Evolutionary conservation across 1,140 invertebrate genomes (phyloP).

Genomic region (Andrena cerasifolii): DNA sequence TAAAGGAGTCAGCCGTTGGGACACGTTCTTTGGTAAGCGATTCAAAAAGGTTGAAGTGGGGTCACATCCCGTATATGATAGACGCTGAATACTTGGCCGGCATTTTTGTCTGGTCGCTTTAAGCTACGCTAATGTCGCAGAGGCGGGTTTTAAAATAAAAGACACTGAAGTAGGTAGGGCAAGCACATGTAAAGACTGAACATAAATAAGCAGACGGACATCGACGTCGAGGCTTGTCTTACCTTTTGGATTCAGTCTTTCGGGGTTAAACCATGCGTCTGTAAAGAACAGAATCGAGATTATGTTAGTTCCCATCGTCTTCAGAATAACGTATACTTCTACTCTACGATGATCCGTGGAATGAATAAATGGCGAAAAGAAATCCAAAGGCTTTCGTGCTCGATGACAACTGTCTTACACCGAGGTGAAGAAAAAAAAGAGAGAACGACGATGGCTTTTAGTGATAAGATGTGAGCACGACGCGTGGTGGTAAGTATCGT

Average conservation of each 20-base stretch:
- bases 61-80: not conserved
- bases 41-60: not conserved
- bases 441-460: not conserved
- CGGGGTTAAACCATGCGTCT: slow-evolving; percentile 95
- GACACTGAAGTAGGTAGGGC: not conserved
- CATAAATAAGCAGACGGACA: not conserved
- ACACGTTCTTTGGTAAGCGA: not conserved
- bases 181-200: not conserved
- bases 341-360: slow-evolving; percentile 30
- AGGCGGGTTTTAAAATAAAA: not conserved
- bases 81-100: not conserved
- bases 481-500: too few species aligned
- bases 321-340: not conserved
- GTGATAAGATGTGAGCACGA: not conserved
- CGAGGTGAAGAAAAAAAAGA: not conserved
- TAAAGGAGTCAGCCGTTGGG: not conserved
- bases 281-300: slow-evolving; percentile 85
- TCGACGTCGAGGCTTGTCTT: slow-evolving; percentile 78
- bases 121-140: not conserved
- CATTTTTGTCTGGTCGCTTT: too few species aligned
- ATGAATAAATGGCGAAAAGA: not conserved
- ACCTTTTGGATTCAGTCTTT: slow-evolving; percentile 94
- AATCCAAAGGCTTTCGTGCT: not conserved
- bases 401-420: not conserved
- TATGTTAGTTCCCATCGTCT: slow-evolving; percentile 60